Base-by-base conservation (phyloP, 2,113 vertebrate species). In the Rhizomys pruinosus region DNA sequence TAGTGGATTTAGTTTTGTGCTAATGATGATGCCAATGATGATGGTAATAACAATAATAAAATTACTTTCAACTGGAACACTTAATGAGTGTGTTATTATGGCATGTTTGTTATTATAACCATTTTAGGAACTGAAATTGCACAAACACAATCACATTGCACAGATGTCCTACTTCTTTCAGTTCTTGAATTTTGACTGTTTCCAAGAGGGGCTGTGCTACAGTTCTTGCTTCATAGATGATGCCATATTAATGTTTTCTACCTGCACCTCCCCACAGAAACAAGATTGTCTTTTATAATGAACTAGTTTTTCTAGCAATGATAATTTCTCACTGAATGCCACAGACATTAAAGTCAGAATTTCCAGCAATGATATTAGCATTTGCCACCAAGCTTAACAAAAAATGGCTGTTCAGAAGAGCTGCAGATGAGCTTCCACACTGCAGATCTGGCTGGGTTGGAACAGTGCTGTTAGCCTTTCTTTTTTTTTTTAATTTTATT, bases 1-100 rank as follows among this genome's bases (percentile, higher is more conserved):
- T 94, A 93, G 42, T 93, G 52, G 34, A 93, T 93, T 95, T 93
- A 94, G 37, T 93, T 95, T 95, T 96, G 42, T 96, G 95, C 86
- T 95, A 91, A 95, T 94, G 29, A 92, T 93, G 81, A 52, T 95
- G 77, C 84, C 90, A 87, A 76, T 95, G 77, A 3, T 85, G 61
- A 39, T 93, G 11, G 71, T 71, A 25, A 74, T 94, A 87, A 86
- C 89, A 78, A 93, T 61, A 80, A 92, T 42, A 92, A 96, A 94
- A 86, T 90, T 57, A 92, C 17, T 93, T 95, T 88, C 17, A 81
- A 88, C 34, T 78, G 59, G 34, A 87, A 86, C 27, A 92, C 87
- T 80, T 93, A 55, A 59, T 74, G 73, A 78, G 16, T 93, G 74
- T 97, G 37, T 95, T 94, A 87, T 79, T 57, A 92, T 92, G 64